Evolutionary conservation across 2,888 invertebrate species (phyloP).

Genomic region (Coleophora flavipennella): DNA sequence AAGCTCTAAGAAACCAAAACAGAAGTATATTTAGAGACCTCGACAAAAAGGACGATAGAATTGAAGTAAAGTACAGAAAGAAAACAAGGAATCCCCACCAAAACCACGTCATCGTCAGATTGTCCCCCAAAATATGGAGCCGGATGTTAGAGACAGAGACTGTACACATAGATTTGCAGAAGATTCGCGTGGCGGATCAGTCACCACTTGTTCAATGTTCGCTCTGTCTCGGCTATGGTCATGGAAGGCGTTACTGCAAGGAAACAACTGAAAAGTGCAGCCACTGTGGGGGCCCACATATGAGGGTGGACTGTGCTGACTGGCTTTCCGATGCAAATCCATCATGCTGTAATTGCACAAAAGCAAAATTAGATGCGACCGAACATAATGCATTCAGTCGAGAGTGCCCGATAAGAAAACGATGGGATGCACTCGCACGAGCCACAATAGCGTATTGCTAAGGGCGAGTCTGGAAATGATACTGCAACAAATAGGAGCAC

Average conservation of each 20-base stretch:
- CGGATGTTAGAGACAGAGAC: conserved; percentile 2
- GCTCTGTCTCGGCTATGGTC: background rate
- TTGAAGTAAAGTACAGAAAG: background rate
- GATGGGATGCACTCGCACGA: background rate
- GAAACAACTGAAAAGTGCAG: background rate
- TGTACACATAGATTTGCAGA: conserved; percentile 14
- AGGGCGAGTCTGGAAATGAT: background rate
- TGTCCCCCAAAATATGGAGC: conserved; percentile 10
- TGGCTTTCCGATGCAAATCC: background rate
- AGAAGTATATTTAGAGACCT: background rate
- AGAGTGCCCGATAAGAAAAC: background rate
- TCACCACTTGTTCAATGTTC: conserved; percentile 14
- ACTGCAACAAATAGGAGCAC: conserved; percentile 1
- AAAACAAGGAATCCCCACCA: background rate
- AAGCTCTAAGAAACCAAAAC: background rate
- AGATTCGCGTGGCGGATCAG: conserved; percentile 10
- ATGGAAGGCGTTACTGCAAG: background rate
- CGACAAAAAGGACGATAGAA: background rate
- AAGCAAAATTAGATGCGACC: background rate
- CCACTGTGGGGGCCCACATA: background rate
- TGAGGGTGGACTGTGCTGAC: background rate
- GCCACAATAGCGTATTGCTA: background rate
- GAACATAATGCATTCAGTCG: background rate
- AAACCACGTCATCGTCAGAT: background rate
- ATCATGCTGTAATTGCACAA: conserved; percentile 2